A percentile compares a stretch with the other conserved stretches of the same genome.
phyloP scores from a whole-genome alignment of 2,888 invertebrate genomes.

The Phyto melanocephala region DNA sequence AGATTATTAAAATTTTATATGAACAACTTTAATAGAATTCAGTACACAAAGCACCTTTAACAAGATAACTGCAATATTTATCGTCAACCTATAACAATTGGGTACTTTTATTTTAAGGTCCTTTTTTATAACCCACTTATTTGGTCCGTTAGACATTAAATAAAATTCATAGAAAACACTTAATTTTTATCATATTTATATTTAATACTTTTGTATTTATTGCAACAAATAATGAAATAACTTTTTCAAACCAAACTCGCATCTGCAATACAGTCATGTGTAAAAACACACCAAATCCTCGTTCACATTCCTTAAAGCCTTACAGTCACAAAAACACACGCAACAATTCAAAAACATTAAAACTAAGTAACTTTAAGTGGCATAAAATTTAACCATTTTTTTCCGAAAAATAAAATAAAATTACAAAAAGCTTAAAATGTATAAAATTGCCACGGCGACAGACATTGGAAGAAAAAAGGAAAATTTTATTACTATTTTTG shows the following conservation, averaged over 20 bases:
- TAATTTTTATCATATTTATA: no score
- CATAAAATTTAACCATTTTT: neutral
- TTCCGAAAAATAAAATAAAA: neutral
- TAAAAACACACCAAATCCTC: neutral
- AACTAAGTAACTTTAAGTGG: neutral
- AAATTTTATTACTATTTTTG: neutral
- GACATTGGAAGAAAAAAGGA: neutral
- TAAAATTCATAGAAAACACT: no score
- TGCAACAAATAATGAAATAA: neutral
- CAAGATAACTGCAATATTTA: no score
- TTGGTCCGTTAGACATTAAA: no score
- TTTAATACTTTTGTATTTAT: neutral
- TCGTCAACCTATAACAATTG: no score
- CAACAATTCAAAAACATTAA: neutral
- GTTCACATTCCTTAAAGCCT: neutral
- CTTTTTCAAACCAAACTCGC: neutral
- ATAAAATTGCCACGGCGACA: neutral
- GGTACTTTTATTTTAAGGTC: no score
- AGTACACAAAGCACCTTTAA: no score
- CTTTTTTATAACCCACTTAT: no score
- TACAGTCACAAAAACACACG: neutral
- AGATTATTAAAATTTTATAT: no score
- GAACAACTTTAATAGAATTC: no score
- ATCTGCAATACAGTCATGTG: neutral
- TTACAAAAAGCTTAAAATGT: neutral